phyloP scores from a whole-genome alignment of 2,113 vertebrate species.

The Etheostoma cragini region DNA sequence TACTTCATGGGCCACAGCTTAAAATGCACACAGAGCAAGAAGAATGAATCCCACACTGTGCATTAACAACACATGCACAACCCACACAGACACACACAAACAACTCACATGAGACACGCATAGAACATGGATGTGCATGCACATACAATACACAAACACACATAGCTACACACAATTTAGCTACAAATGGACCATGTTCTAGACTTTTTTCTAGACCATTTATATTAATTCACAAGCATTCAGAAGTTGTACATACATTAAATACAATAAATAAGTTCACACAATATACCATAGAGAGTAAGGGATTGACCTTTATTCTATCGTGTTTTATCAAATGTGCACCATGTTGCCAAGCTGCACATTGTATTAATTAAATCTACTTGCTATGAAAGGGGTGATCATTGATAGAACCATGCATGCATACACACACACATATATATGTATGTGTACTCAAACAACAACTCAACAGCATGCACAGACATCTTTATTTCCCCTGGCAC shows the following conservation, averaged over 20 bases:
- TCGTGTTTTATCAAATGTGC: background rate
- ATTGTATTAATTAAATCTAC: background rate
- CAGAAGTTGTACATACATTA: background rate
- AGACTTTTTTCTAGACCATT: background rate
- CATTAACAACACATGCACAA: background rate
- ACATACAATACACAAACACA: background rate
- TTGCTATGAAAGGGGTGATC: background rate
- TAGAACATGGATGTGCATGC: background rate
- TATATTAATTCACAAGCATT: background rate
- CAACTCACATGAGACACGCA: background rate
- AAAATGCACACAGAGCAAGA: slow-evolving; percentile 14
- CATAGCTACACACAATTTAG: background rate
- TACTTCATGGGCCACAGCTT: slow-evolving; percentile 11
- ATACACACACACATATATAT: background rate
- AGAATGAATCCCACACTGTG: background rate
- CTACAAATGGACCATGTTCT: background rate
- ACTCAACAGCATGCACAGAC: slow-evolving; percentile 14
- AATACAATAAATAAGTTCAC: background rate
- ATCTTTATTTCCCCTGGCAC: slow-evolving; percentile 38
- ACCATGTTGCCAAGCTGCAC: background rate
- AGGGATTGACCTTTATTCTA: background rate
- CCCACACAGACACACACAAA: background rate
- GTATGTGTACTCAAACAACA: background rate
- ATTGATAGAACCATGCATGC: background rate
- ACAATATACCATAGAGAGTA: background rate